These are phyloP conservation scores for Brachyptera putata DNA, from an alignment of 2,888 invertebrate genomes.

Conservation along the genomic window DNA sequence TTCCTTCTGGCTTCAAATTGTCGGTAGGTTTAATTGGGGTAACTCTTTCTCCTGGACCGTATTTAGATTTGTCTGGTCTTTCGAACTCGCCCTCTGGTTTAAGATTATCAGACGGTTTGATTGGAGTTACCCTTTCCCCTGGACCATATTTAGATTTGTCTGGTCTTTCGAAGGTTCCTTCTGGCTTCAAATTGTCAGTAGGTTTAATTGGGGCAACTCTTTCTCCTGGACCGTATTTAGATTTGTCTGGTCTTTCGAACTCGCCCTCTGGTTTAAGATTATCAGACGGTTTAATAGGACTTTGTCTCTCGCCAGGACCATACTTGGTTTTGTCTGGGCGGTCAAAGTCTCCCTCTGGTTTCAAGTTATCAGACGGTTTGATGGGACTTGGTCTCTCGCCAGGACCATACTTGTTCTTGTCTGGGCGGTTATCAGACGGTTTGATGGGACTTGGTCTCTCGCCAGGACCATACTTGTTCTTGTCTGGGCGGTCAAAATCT, in stretches of 20 bases:
- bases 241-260: slow-evolving; percentile 50
- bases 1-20: slow-evolving; percentile 50
- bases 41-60: slow-evolving; percentile 34
- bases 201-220: slow-evolving; percentile 55
- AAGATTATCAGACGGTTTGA: slow-evolving; percentile 39
- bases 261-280: slow-evolving; percentile 51
- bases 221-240: slow-evolving; percentile 53
- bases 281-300: slow-evolving; percentile 53
- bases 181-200: slow-evolving; percentile 51
- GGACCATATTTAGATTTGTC: slow-evolving; percentile 48
- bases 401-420: slow-evolving; percentile 45
- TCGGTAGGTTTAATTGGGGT: slow-evolving; percentile 42
- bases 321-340: slow-evolving; percentile 44
- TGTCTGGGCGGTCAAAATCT: slow-evolving; percentile 45
- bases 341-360: slow-evolving; percentile 48
- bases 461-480: slow-evolving; percentile 50
- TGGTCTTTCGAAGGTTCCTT: slow-evolving; percentile 52
- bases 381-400: slow-evolving; percentile 60
- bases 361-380: slow-evolving; percentile 52
- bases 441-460: slow-evolving; percentile 58
- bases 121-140: slow-evolving; percentile 47
- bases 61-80: slow-evolving; percentile 23
- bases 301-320: slow-evolving; percentile 56
- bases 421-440: slow-evolving; percentile 50
- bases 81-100: slow-evolving; percentile 42